phyloP scores from a whole-genome alignment of 2,797 vertebrate genomes.

The Pyrocephalus nanus region DNA sequence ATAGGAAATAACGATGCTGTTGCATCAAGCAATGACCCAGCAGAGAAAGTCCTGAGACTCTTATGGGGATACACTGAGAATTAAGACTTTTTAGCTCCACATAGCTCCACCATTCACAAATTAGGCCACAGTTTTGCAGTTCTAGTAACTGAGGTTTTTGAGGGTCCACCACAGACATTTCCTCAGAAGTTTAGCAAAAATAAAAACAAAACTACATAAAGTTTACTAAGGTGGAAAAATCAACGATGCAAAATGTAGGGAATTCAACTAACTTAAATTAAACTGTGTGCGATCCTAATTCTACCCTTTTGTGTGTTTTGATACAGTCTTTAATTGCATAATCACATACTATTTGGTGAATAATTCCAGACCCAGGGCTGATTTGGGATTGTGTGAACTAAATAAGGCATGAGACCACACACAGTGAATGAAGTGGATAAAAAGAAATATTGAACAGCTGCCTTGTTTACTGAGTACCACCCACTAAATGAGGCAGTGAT shows the following conservation, averaged over 20 bases:
- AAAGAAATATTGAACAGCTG: constrained; percentile 64
- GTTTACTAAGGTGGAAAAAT: neutral
- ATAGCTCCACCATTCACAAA: constrained; percentile 35
- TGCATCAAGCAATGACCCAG: neutral
- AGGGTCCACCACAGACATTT: neutral
- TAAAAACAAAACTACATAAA: neutral
- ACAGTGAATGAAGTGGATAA: constrained; percentile 60
- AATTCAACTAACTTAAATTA: constrained; percentile 14
- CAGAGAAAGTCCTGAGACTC: constrained; percentile 16
- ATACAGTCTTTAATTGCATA: constrained; percentile 64
- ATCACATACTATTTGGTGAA: constrained; percentile 60
- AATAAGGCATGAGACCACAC: constrained; percentile 69
- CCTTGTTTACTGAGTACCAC: constrained; percentile 52
- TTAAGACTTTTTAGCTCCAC: neutral
- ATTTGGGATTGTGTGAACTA: constrained; percentile 59
- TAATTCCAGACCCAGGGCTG: constrained; percentile 55
- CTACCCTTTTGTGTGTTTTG: constrained; percentile 59
- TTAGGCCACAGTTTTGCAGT: constrained; percentile 5
- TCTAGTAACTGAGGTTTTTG: constrained; percentile 28
- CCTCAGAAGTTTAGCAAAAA: neutral
- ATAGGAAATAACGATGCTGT: constrained; percentile 27
- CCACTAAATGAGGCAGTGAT: constrained; percentile 46
- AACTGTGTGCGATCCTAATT: constrained; percentile 2
- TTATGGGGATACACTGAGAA: neutral
- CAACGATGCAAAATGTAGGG: neutral